These are phyloP conservation scores for Emydoidea blandingii DNA, from an alignment of 2,797 vertebrate genomes.

Conservation along the genomic window DNA sequence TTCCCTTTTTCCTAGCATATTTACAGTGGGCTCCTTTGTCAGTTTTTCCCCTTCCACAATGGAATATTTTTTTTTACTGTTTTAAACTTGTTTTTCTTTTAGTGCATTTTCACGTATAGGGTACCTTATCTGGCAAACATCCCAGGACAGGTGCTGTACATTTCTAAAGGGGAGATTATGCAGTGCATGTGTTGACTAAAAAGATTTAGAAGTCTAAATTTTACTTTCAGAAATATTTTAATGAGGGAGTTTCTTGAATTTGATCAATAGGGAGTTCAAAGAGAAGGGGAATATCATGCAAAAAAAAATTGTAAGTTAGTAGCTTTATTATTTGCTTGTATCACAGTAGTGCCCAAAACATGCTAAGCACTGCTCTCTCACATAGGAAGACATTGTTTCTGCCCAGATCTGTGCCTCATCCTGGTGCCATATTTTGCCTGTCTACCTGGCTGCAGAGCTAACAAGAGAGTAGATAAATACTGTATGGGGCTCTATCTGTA, in stretches of 20 bases:
- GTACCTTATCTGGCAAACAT: neutral
- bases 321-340: neutral
- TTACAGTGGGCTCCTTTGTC: neutral
- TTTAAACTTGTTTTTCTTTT: neutral
- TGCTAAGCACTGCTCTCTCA: neutral
- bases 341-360: neutral
- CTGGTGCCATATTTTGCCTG: neutral
- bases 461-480: neutral
- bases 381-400: fast-evolving
- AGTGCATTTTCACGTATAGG: neutral
- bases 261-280: neutral
- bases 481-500: neutral
- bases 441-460: neutral
- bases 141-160: neutral
- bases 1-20: neutral
- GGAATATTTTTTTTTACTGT: neutral
- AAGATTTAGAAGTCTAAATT: neutral
- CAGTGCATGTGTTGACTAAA: neutral
- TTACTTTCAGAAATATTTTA: neutral
- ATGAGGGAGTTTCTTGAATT: neutral
- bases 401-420: neutral
- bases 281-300: neutral
- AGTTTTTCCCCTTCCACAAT: neutral
- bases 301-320: neutral
- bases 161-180: neutral